A percentile compares a stretch with the other conserved stretches of the same genome.
These are phyloP conservation scores for Dorcus parallelipipedus DNA, from an alignment of 2,888 invertebrate species.

Conservation along the genomic window DNA sequence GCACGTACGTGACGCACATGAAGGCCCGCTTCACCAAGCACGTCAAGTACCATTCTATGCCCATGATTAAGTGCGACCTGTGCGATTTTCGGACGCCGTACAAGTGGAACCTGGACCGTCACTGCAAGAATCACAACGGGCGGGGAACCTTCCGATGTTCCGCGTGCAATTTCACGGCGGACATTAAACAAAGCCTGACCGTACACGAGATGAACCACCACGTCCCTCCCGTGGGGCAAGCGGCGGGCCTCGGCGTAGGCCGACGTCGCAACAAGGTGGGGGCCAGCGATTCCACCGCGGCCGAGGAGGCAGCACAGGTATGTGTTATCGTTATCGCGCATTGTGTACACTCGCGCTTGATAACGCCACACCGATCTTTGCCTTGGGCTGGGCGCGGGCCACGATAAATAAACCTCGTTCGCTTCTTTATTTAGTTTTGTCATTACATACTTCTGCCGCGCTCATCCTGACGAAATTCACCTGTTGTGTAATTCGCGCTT, in stretches of 20 bases:
- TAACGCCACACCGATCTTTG: slow-evolving; percentile 29
- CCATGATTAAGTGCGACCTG: slow-evolving; percentile 89
- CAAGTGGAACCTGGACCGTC: slow-evolving; percentile 90
- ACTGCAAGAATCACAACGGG: slow-evolving; percentile 88
- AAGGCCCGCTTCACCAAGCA: slow-evolving; percentile 88
- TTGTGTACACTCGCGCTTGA: slow-evolving; percentile 25
- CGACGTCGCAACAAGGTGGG: slow-evolving; percentile 72
- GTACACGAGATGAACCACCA: slow-evolving; percentile 91
- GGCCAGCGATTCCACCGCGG: slow-evolving; percentile 60
- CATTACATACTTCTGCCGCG: slow-evolving; percentile 19
- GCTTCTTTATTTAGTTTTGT: slow-evolving; percentile 10
- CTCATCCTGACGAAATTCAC: slow-evolving; percentile 4
- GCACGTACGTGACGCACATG: slow-evolving; percentile 88
- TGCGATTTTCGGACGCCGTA: slow-evolving; percentile 92
- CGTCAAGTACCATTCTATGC: slow-evolving; percentile 91
- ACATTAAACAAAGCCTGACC: slow-evolving; percentile 87
- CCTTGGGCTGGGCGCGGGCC: slow-evolving; percentile 22
- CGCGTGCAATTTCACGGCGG: slow-evolving; percentile 86
- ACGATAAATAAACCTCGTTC: slow-evolving; percentile 14
- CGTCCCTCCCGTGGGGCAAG: slow-evolving; percentile 73
- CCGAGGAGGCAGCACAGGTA: slow-evolving; percentile 40
- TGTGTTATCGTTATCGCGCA: slow-evolving; percentile 16
- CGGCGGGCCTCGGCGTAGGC: slow-evolving; percentile 54
- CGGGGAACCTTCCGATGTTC: slow-evolving; percentile 79
- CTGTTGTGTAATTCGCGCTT: slow-evolving; percentile 4